phyloP scores from a whole-genome alignment of 2,797 vertebrate species.

The Hypotaenidia okinawae region DNA sequence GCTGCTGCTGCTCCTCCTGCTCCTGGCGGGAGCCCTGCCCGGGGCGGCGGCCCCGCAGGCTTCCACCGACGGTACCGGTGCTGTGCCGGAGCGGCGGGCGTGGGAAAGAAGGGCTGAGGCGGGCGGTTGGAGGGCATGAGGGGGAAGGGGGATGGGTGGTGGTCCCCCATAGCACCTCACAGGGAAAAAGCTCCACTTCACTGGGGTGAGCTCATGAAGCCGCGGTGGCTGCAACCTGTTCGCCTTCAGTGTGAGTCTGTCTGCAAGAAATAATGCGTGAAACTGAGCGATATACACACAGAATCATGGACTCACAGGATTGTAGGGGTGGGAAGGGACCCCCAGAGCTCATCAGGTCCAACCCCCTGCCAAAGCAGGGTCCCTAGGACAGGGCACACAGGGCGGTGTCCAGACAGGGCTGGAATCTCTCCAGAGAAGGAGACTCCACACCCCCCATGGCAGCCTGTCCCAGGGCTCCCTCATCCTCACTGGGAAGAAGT shows the following conservation, averaged over 20 bases:
- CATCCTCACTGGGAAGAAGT: too few relatives aligned
- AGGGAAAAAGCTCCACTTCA: fast-evolving
- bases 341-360: too few relatives aligned
- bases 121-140: not conserved
- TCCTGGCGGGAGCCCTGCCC: not conserved
- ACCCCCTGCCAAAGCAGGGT: too few relatives aligned
- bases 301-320: too few relatives aligned
- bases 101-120: not conserved
- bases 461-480: too few relatives aligned
- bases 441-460: too few relatives aligned
- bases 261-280: fast-evolving
- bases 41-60: not conserved
- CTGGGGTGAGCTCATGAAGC: fast-evolving
- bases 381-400: too few relatives aligned
- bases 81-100: fast-evolving
- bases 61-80: not conserved
- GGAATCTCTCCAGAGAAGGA: too few relatives aligned
- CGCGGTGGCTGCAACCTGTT: fast-evolving
- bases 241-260: fast-evolving
- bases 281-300: not conserved
- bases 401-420: too few relatives aligned
- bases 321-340: too few relatives aligned
- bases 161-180: not conserved
- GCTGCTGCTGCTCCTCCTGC: not conserved
- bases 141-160: fast-evolving